Base-by-base conservation (phyloP, 2,797 vertebrate genomes). In the Phrynocephalus guinanensis region DNA sequence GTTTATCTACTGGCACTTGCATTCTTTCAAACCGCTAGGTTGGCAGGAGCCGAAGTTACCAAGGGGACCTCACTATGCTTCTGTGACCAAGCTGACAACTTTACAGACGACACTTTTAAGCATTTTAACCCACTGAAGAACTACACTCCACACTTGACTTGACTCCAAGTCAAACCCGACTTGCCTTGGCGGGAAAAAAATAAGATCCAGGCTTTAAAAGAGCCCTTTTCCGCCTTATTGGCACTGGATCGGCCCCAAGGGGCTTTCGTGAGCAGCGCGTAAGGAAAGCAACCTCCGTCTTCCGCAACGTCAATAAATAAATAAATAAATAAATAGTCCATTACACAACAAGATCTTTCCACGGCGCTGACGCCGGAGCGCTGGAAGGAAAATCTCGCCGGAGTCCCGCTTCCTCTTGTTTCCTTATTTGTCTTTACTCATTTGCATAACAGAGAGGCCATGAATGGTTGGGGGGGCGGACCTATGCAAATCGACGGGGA, bases 331-430 rank as follows among this genome's bases (percentile, higher is more conserved):
- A 56, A 13, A 56, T 0, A 2, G 16, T 6, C 5, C 60, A 30
- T 82, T 60, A 72, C 66, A 10, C 48, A 56, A 77, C 48, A 56
- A 77, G 26, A 16, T 3, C 15, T 84, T 88, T 79, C 82, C 86
- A 28, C 66, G 86, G 28, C 11, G 6, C 70, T 18, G 6, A 6
- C 16, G 2, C 2, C 8, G 9, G 38, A 28, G 10, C 1, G 24
- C 13, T 22, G 24, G n/a, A 44, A 63, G 30, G 81, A 50, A 66
- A 52, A 67, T 50, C 75, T 28, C 18, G 56, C 13, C 5, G 11
- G 16, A 1, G 5, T 24, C 28, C 28, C 15, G 10, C 44, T 30
- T 30, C 85, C 68, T 73, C 76, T 68, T n/a, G n/a, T 2, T 26
- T 26, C 84, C 56, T 16, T 10, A 5, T n/a, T 1, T 2, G 86